phyloP scores from a whole-genome alignment of 1,140 invertebrate genomes.

The Steinernema feltiae region DNA sequence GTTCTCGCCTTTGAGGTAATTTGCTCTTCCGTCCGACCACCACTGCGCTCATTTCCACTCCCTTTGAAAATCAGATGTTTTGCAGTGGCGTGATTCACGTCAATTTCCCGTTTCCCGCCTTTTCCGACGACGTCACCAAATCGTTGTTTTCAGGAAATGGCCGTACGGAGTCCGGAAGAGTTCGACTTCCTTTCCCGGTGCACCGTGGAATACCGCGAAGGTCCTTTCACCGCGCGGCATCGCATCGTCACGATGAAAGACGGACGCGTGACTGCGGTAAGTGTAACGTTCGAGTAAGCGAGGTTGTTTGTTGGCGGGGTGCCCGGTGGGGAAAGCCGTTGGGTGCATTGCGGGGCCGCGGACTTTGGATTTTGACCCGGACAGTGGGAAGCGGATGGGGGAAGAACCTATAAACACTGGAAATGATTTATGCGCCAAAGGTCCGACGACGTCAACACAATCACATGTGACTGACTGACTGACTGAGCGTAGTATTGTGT shows the following conservation, averaged over 20 bases:
- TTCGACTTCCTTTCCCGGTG: not conserved
- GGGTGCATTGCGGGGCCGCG: not conserved
- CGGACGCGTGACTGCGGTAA: conserved; percentile 2
- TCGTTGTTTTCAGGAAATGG: not conserved
- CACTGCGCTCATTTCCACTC: not conserved
- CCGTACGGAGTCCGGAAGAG: not conserved
- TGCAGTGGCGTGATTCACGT: not conserved
- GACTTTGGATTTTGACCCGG: conserved; percentile 8
- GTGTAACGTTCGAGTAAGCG: not conserved
- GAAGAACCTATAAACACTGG: not conserved
- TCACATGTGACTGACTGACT: not conserved
- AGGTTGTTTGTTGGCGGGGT: not conserved
- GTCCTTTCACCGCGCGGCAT: not conserved
- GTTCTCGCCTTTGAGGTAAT: not conserved
- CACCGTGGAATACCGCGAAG: not conserved
- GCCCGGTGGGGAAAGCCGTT: not conserved
- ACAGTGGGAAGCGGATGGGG: not conserved
- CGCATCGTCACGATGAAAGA: not conserved
- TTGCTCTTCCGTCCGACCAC: not conserved
- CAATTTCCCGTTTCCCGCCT: no score
- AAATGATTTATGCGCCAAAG: not conserved
- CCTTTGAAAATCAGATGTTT: not conserved
- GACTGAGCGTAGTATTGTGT: not conserved
- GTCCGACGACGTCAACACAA: not conserved
- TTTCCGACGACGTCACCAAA: no score